Evolutionary conservation across 2,888 invertebrate species (phyloP).

Genomic region (Oligia fasciuncula): DNA sequence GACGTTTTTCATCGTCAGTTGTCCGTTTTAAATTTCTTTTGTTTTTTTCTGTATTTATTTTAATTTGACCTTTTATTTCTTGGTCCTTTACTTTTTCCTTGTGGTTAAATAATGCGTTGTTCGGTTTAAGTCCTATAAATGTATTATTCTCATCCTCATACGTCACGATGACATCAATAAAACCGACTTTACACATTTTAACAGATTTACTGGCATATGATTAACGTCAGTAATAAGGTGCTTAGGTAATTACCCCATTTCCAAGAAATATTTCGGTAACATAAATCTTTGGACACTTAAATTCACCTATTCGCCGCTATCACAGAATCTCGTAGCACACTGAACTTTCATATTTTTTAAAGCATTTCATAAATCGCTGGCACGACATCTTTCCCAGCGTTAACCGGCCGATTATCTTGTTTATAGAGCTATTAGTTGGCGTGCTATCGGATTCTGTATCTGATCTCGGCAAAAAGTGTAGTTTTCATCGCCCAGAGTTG

Average conservation of each 20-base stretch:
- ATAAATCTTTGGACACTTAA: conserved; percentile 39
- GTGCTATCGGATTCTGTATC: conserved; percentile 84
- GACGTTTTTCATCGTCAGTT: conserved; percentile 82
- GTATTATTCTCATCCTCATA: neutral
- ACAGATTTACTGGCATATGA: conserved; percentile 19
- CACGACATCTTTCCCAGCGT: conserved; percentile 78
- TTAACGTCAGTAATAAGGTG: neutral
- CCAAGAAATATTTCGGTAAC: conserved; percentile 42
- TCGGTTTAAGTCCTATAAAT: neutral
- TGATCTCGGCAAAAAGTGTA: conserved; percentile 85
- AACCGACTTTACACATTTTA: conserved; percentile 1
- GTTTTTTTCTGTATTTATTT: conserved; percentile 64
- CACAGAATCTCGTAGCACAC: conserved; percentile 53
- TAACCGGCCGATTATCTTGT: conserved; percentile 86
- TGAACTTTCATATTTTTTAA: conserved; percentile 70
- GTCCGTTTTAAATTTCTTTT: conserved; percentile 74
- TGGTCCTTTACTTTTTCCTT: conserved; percentile 53
- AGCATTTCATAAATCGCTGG: conserved; percentile 71
- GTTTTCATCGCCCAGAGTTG: conserved; percentile 81
- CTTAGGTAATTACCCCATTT: conserved; percentile 31
- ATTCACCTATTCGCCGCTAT: conserved; percentile 63
- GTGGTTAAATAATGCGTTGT: conserved; percentile 29
- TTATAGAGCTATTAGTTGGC: conserved; percentile 88
- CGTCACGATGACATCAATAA: neutral
- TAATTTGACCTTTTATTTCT: conserved; percentile 59